Percentiles rank a stretch among this genome's conserved stretches.
Evolutionary conservation across 2,797 vertebrate genomes (phyloP).

Genomic region (Acridotheres tristis): DNA sequence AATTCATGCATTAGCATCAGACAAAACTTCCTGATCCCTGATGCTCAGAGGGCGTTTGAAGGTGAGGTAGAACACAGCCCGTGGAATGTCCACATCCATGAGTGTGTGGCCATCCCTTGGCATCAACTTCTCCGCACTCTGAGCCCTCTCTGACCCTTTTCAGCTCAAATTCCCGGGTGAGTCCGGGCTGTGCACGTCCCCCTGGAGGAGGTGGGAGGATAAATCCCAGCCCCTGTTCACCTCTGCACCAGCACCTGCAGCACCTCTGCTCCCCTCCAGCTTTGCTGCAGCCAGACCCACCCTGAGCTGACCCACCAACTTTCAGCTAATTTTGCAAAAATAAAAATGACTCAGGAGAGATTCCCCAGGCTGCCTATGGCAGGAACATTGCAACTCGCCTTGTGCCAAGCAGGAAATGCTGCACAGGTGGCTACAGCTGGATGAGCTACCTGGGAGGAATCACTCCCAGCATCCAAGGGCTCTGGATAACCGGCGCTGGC

Average conservation of each 20-base stretch:
- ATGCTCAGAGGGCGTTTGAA: not conserved
- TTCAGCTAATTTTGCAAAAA: not conserved
- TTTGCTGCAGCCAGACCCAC: not conserved
- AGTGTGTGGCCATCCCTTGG: not conserved
- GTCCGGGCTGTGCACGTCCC: not conserved
- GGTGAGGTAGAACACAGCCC: not conserved
- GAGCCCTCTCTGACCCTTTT: not conserved
- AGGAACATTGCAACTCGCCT: not conserved
- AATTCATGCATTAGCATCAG: not conserved
- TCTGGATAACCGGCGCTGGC: accelerated
- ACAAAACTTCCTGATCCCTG: not conserved
- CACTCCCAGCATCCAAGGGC: not conserved
- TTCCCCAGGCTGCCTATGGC: not conserved
- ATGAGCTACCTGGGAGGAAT: not conserved
- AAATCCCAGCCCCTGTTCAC: not conserved
- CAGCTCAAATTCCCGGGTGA: not conserved
- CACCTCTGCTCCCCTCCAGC: not conserved
- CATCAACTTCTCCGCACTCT: not conserved
- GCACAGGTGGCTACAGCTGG: not conserved
- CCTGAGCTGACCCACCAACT: not conserved
- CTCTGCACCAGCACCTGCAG: not conserved
- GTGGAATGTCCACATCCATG: not conserved
- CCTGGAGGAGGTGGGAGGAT: not conserved
- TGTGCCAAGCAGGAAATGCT: not conserved
- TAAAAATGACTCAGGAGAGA: not conserved